phyloP scores from a whole-genome alignment of 2,888 invertebrate species.

The Criorhina ranunculi region DNA sequence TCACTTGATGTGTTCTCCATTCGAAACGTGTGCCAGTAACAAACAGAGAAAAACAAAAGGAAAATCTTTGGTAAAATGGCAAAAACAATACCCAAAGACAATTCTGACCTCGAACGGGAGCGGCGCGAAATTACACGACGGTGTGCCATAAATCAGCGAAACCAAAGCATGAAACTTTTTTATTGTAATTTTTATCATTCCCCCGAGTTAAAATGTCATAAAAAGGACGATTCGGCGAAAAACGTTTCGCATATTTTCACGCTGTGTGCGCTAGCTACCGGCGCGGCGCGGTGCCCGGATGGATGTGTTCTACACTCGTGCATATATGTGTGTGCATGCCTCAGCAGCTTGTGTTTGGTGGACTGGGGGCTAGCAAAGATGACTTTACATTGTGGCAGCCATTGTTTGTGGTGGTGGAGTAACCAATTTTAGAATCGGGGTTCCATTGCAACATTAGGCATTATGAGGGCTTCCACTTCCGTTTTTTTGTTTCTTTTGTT shows the following conservation, averaged over 20 bases:
- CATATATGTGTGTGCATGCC: slow-evolving; percentile 14
- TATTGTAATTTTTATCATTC: slow-evolving; percentile 79
- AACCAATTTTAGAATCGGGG: slow-evolving; percentile 42
- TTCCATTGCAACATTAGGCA: slow-evolving; percentile 70
- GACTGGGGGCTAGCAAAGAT: background rate
- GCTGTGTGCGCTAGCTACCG: slow-evolving; percentile 59
- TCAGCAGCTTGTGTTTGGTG: too few relatives aligned
- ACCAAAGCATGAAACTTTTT: slow-evolving; percentile 78
- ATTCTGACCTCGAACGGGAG: slow-evolving; percentile 70
- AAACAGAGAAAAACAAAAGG: slow-evolving; percentile 20
- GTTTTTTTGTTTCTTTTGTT: background rate
- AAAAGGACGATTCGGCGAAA: slow-evolving; percentile 78
- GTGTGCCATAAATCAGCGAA: slow-evolving; percentile 78
- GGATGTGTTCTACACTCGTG: slow-evolving; percentile 50
- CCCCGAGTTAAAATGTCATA: slow-evolving; percentile 79
- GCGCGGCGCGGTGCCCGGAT: background rate
- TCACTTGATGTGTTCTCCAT: slow-evolving; percentile 10
- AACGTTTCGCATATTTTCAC: slow-evolving; percentile 78
- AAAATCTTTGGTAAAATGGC: slow-evolving; percentile 46
- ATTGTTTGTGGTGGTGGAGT: slow-evolving; percentile 54
- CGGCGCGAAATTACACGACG: slow-evolving; percentile 72
- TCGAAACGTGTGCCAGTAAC: slow-evolving; percentile 24
- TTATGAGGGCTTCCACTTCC: slow-evolving; percentile 56
- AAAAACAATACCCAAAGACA: slow-evolving; percentile 73
- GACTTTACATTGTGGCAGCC: slow-evolving; percentile 53